These are phyloP conservation scores for Oreortyx pictus DNA, from an alignment of 2,797 vertebrate species.

Conservation along the genomic window DNA sequence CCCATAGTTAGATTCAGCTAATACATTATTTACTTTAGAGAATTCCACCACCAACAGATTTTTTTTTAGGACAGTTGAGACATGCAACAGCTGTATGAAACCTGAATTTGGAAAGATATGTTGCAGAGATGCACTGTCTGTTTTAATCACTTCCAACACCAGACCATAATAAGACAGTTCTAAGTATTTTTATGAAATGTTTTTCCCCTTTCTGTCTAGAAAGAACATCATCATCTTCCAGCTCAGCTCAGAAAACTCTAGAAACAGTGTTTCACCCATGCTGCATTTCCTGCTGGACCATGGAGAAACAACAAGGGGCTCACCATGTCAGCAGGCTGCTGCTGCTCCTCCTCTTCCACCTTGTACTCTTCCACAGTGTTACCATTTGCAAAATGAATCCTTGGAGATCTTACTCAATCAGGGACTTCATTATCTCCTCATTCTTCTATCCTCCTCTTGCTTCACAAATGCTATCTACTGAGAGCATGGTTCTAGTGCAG, in stretches of 20 bases:
- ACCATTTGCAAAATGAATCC: constrained; percentile 82
- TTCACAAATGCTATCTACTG: neutral
- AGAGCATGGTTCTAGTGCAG: neutral
- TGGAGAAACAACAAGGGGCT: neutral
- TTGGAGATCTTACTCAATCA: constrained; percentile 19
- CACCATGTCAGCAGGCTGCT: constrained; percentile 53
- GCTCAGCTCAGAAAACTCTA: neutral
- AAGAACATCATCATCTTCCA: neutral
- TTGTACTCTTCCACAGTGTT: constrained; percentile 81
- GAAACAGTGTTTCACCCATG: neutral
- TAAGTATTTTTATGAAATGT: neutral
- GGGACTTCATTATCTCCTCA: neutral
- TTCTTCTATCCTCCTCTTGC: neutral
- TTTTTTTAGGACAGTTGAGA: neutral
- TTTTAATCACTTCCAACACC: neutral
- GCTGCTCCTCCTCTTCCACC: constrained; percentile 69
- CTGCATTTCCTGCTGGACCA: neutral
- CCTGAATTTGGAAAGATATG: neutral
- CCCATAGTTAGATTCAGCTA: neutral
- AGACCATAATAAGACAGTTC: neutral
- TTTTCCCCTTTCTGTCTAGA: no score
- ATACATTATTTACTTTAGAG: neutral
- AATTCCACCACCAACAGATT: neutral
- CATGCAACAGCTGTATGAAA: neutral
- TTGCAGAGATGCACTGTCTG: neutral